A percentile compares a stretch with the other conserved stretches of the same genome.
Evolutionary conservation across 2,113 vertebrate species (phyloP).

Genomic region (Condylura cristata): DNA sequence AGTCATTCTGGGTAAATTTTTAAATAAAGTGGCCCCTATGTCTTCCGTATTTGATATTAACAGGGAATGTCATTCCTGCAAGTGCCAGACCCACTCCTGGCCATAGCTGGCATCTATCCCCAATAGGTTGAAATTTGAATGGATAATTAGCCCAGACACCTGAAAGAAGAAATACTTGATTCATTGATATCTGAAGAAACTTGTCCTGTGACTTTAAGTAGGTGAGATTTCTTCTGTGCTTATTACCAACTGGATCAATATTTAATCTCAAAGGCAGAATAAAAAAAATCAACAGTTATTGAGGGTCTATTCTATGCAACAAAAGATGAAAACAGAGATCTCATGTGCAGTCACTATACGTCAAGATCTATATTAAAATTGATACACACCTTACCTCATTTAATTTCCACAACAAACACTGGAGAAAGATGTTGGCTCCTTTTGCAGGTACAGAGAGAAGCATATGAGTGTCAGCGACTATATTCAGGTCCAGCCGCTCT

Average conservation of each 20-base stretch:
- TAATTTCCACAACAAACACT: neutral
- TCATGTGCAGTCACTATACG: neutral
- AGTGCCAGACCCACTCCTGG: neutral
- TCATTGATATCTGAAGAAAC: constrained; percentile 11
- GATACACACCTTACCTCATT: neutral
- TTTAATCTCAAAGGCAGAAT: neutral
- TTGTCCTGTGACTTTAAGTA: neutral
- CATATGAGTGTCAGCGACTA: neutral
- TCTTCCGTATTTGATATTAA: neutral
- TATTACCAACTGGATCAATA: neutral
- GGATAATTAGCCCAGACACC: neutral
- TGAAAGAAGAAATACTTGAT: neutral
- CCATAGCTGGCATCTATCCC: neutral
- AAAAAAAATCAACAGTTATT: neutral
- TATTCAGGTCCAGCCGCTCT: neutral
- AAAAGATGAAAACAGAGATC: constrained; percentile 3
- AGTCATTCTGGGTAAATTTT: constrained; percentile 32
- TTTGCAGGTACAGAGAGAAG: neutral
- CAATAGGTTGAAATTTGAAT: constrained; percentile 32
- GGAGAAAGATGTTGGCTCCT: neutral
- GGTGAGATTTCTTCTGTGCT: neutral
- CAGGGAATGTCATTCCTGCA: neutral
- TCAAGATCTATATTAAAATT: neutral
- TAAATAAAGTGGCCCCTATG: neutral
- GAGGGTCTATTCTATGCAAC: neutral